These are phyloP conservation scores for Adelosebastes latens DNA, from an alignment of 2,797 vertebrate species.

Conservation along the genomic window DNA sequence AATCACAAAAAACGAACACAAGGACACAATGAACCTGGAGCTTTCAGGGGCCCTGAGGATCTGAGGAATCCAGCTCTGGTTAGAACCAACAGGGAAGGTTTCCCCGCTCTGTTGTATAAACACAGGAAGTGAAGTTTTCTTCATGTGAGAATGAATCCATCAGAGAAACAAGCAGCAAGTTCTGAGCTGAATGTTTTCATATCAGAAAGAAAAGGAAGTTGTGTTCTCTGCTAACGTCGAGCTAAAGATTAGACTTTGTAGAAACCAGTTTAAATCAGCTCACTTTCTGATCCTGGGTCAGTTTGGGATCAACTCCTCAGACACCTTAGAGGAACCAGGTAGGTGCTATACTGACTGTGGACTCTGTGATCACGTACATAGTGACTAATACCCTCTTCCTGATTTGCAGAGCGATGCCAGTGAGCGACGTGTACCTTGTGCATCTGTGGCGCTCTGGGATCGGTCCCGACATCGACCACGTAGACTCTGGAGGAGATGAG, in stretches of 20 bases:
- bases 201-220: not conserved
- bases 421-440: constrained; percentile 84
- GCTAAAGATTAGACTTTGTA: not conserved
- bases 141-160: no score
- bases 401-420: no score
- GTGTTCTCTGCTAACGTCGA: not conserved
- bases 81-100: not conserved
- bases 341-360: no score
- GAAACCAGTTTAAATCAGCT: no score
- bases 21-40: not conserved
- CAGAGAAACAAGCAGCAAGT: no score
- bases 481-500: constrained; percentile 93
- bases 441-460: constrained; percentile 81
- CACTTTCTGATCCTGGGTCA: no score
- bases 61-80: not conserved
- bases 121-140: not conserved
- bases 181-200: no score
- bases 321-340: no score
- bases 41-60: not conserved
- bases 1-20: not conserved
- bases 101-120: not conserved
- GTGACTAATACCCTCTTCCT: no score
- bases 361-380: no score
- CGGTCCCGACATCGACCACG: constrained; percentile 86
- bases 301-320: no score